Evolutionary conservation across 2,888 invertebrate genomes (phyloP).

Genomic region (Athrips mouffetella): DNA sequence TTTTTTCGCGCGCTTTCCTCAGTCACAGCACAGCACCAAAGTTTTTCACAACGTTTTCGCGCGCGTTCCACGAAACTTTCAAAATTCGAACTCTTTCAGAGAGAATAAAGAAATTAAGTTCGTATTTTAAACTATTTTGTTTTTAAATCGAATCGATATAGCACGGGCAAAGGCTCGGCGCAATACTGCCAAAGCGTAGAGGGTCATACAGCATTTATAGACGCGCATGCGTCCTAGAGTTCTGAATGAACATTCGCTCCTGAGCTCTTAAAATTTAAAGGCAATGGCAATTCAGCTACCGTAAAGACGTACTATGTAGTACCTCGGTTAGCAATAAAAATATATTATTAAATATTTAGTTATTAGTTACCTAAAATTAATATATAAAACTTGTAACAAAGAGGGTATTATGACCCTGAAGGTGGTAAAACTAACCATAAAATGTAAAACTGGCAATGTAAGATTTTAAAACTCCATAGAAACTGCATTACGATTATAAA

Average conservation of each 20-base stretch:
- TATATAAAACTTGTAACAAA: too few relatives aligned
- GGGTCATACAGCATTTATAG: constrained; percentile 50
- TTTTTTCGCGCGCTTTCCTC: constrained; percentile 11
- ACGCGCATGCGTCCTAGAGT: constrained; percentile 31
- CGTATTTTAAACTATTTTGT: constrained; percentile 12
- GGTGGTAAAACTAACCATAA: too few relatives aligned
- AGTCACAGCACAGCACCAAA: constrained; percentile 21
- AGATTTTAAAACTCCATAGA: too few relatives aligned
- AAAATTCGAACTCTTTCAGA: constrained; percentile 19
- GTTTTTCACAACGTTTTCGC: constrained; percentile 25
- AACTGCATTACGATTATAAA: too few relatives aligned
- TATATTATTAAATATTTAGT: too few relatives aligned
- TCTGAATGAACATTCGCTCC: neutral
- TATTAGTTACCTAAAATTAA: too few relatives aligned
- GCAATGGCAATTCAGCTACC: neutral
- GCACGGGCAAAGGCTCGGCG: constrained; percentile 26
- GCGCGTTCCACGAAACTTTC: constrained; percentile 22
- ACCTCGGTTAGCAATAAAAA: too few relatives aligned
- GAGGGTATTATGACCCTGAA: too few relatives aligned
- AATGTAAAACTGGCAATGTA: too few relatives aligned
- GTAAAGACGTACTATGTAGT: too few relatives aligned
- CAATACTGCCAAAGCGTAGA: constrained; percentile 44
- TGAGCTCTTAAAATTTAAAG: constrained; percentile 4
- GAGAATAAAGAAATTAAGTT: constrained; percentile 16
- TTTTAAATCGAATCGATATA: constrained; percentile 37